These are phyloP conservation scores for Hirudinaria manillensis DNA, from an alignment of 2,888 invertebrate genomes.

Conservation along the genomic window DNA sequence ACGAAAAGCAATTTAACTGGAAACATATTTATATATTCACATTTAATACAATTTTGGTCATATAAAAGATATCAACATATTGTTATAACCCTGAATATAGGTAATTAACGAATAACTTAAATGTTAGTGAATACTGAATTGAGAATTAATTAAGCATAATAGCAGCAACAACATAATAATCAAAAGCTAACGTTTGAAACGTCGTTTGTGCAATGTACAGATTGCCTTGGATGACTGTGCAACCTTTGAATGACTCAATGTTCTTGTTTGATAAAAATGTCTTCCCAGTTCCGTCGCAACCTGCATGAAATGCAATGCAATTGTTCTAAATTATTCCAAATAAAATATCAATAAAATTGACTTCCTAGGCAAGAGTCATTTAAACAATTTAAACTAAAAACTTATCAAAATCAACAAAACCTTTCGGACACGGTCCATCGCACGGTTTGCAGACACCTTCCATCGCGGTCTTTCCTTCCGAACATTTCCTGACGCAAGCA, in stretches of 20 bases:
- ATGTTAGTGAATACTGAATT: no score
- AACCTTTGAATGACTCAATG: constrained; percentile 78
- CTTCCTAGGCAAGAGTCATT: no score
- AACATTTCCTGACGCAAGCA: constrained; percentile 83
- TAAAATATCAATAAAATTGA: neutral
- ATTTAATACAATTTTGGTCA: no score
- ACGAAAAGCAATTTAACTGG: no score
- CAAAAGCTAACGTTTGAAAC: neutral
- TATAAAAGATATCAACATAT: no score
- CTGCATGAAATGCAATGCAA: neutral
- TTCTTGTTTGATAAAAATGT: constrained; percentile 70
- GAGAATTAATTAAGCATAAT: no score
- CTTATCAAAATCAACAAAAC: constrained; percentile 9
- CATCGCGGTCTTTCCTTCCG: constrained; percentile 33
- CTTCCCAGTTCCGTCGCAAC: constrained; percentile 17
- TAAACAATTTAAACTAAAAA: neutral
- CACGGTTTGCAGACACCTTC: constrained; percentile 60
- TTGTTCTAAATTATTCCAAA: neutral
- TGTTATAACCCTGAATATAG: no score
- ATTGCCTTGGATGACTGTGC: constrained; percentile 82
- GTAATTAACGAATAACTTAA: no score
- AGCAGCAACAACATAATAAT: no score
- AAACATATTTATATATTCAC: no score
- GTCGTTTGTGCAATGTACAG: neutral
- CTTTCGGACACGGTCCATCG: constrained; percentile 65